Evolutionary conservation across 2,888 invertebrate species (phyloP), one percentile per base, ranked within the genome.

Genomic region (Tachystola acroxantha): DNA sequence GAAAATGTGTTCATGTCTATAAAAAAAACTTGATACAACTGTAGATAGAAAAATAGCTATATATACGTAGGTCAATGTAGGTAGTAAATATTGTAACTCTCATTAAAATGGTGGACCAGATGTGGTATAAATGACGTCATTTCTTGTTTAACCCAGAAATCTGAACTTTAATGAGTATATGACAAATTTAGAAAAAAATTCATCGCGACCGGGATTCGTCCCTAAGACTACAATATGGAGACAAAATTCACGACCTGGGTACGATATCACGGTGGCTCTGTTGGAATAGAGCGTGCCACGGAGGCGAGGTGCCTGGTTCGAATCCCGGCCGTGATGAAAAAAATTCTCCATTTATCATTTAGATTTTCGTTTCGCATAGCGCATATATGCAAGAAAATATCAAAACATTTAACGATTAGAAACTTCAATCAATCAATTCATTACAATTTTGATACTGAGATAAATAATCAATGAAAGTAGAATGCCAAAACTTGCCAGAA

Each of bases 401-500:
- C n/a, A n/a, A n/a, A n/a, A n/a, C n/a, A n/a, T n/a, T n/a, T n/a
- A n/a, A n/a, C n/a, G n/a, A n/a, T n/a, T n/a, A n/a, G n/a, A n/a
- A n/a, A n/a, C n/a, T n/a, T n/a, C n/a, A n/a, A n/a, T n/a, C n/a
- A n/a, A n/a, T n/a, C n/a, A 11, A 1, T 11, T 12, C 3, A 12
- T 11, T 11, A 27, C 7, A 11, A 11, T 11, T 11, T 4, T 27
- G 7, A 10, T 27, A 10, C 11, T 27, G 27, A 33, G n/a, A 29
- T 30, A n/a, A 22, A 35, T 1, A 35, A 13, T 29, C 28, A 34
- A 43, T 11, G 2, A 6, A n/a, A 45, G 24, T 24, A 45, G 47
- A 45, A 56, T 70, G 78, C 77, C 75, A 79, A 78, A 75, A 48
- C 22, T 60, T 59, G 63, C 60, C 60, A 67, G 64, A 59, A 10